These are phyloP conservation scores for Patiria pectinifera DNA, from an alignment of 53 echinoderm and acorn worm genomes.

Conservation along the genomic window DNA sequence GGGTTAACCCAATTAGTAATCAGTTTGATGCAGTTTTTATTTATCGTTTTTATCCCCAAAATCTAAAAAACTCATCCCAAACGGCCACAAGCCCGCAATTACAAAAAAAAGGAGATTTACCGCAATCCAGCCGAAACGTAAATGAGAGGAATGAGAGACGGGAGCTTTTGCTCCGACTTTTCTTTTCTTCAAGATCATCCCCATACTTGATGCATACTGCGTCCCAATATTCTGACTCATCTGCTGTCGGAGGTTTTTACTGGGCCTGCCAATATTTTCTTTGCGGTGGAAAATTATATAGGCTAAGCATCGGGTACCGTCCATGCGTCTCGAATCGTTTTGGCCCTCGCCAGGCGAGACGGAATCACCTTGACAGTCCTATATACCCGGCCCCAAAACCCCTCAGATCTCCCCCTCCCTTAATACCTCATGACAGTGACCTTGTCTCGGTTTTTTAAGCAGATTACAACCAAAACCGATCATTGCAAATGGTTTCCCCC, in stretches of 20 bases:
- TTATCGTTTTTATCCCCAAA: no score
- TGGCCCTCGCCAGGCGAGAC: not conserved
- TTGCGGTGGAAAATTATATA: conserved; percentile 51
- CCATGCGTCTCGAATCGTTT: conserved; percentile 16
- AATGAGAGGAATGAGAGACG: no score
- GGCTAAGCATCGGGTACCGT: conserved; percentile 55
- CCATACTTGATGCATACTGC: not conserved
- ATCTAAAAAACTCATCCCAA: no score
- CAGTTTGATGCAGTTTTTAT: no score
- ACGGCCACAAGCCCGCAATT: no score
- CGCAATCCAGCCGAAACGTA: no score
- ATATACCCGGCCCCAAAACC: not conserved
- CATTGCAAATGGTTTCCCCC: conserved; percentile 12
- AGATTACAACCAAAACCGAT: conserved; percentile 33
- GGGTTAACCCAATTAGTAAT: no score
- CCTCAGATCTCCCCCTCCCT: not conserved
- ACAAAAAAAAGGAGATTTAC: no score
- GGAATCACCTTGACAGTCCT: conserved; percentile 43
- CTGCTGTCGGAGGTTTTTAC: conserved; percentile 13
- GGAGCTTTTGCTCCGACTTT: not conserved
- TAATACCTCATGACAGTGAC: conserved; percentile 46
- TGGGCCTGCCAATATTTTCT: conserved; percentile 52
- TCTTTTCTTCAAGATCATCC: not conserved
- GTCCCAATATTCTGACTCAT: conserved; percentile 41
- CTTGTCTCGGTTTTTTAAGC: conserved; percentile 41